These are phyloP conservation scores for Zeus faber DNA, from an alignment of 2,113 vertebrate genomes.

Conservation along the genomic window DNA sequence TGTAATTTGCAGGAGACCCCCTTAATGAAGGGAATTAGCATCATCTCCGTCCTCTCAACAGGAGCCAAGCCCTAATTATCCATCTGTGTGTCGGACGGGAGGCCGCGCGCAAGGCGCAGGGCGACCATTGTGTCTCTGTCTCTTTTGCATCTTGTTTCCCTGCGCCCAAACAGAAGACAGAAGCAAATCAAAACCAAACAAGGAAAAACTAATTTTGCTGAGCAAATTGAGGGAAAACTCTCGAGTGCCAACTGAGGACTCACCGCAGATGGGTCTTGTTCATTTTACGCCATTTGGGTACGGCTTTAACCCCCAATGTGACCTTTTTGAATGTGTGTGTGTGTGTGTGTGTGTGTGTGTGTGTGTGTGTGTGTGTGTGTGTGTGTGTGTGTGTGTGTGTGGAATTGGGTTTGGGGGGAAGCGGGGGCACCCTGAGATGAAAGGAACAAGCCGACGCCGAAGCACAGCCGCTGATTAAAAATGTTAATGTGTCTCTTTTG, in stretches of 20 bases:
- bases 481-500: conserved; percentile 84
- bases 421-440: conserved; percentile 57
- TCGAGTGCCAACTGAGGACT: conserved; percentile 62
- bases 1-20: conserved; percentile 65
- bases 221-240: conserved; percentile 47
- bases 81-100: conserved; percentile 54
- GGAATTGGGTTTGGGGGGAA: conserved; percentile 34
- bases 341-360: conserved; percentile 26
- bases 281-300: conserved; percentile 52
- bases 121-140: conserved; percentile 38
- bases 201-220: conserved; percentile 50
- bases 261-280: conserved; percentile 60
- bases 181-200: no score
- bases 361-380: conserved; percentile 14
- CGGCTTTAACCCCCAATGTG: conserved; percentile 32
- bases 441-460: conserved; percentile 72
- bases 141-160: no score
- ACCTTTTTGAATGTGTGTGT: conserved; percentile 24
- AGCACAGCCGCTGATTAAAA: conserved; percentile 85
- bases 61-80: conserved; percentile 65
- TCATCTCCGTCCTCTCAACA: conserved; percentile 67
- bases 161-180: no score
- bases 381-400: conserved; percentile 22
- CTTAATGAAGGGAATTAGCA: conserved; percentile 70
- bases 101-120: conserved; percentile 35